phyloP scores from a whole-genome alignment of 2,797 vertebrate genomes.

The Cottoperca gobio region DNA sequence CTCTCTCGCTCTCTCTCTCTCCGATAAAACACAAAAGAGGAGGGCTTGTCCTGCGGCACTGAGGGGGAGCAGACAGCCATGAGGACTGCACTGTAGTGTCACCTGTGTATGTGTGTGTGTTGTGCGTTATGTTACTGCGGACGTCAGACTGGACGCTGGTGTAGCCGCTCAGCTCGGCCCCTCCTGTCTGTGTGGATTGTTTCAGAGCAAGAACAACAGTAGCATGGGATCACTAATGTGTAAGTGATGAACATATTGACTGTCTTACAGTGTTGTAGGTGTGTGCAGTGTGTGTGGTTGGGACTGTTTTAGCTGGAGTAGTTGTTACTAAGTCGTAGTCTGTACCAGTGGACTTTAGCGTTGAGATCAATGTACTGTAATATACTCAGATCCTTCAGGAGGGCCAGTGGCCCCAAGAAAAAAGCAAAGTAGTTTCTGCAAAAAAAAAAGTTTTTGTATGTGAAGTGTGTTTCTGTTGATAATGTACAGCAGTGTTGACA shows the following conservation, averaged over 20 bases:
- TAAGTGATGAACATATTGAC: constrained; percentile 70
- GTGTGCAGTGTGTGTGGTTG: constrained; percentile 1
- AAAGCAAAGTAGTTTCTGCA: no score
- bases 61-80: constrained; percentile 5
- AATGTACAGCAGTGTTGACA: neutral
- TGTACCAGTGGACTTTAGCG: neutral
- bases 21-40: constrained; percentile 35
- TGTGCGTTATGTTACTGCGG: constrained; percentile 36
- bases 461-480: neutral
- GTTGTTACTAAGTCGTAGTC: neutral
- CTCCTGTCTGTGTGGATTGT: constrained; percentile 42
- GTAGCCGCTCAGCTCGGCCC: constrained; percentile 6
- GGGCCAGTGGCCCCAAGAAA: no score
- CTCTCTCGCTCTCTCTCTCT: neutral
- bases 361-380: neutral
- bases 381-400: neutral
- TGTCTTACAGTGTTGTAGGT: neutral
- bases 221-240: constrained; percentile 86
- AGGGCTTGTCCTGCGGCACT: constrained; percentile 26
- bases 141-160: constrained; percentile 18
- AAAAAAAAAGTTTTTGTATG: no score
- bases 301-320: neutral
- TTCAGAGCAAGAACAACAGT: constrained; percentile 32
- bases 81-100: constrained; percentile 19
- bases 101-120: constrained; percentile 10